Conservation (phyloP, 2,888 invertebrate genomes). For the Brachyptera risi region DNA sequence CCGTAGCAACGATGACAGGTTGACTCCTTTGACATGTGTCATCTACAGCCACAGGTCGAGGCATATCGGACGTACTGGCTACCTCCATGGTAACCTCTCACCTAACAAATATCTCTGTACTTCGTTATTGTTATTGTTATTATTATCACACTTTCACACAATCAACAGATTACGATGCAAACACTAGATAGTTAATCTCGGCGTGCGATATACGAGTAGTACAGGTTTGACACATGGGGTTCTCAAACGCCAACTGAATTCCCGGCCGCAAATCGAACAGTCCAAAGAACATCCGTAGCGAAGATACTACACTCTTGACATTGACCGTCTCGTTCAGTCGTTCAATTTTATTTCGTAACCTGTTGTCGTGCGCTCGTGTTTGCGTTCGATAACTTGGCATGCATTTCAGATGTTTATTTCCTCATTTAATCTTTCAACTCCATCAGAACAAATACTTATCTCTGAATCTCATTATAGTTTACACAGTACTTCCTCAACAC, state of each 20-base stretch:
- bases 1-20: slow-evolving; percentile 27
- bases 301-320: slow-evolving; percentile 7
- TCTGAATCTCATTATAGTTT: too few species aligned
- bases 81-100: slow-evolving; percentile 22
- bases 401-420: neutral
- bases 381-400: neutral
- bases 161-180: too few species aligned
- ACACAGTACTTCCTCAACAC: too few species aligned
- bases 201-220: neutral
- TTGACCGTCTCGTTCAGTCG: too few species aligned
- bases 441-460: too few species aligned
- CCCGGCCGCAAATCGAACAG: slow-evolving; percentile 18
- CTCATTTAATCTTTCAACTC: too few species aligned
- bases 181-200: too few species aligned
- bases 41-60: slow-evolving; percentile 8
- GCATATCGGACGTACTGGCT: slow-evolving; percentile 28
- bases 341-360: too few species aligned
- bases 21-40: slow-evolving; percentile 17
- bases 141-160: too few species aligned
- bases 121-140: too few species aligned
- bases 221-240: slow-evolving; percentile 10
- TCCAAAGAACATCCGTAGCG: neutral
- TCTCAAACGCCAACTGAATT: slow-evolving; percentile 8
- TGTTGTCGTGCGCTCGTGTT: neutral
- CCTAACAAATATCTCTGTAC: neutral